Evolutionary conservation across 2,888 invertebrate genomes (phyloP), one percentile per base, ranked within the genome.

Genomic region (Pimpla rufipes): DNA sequence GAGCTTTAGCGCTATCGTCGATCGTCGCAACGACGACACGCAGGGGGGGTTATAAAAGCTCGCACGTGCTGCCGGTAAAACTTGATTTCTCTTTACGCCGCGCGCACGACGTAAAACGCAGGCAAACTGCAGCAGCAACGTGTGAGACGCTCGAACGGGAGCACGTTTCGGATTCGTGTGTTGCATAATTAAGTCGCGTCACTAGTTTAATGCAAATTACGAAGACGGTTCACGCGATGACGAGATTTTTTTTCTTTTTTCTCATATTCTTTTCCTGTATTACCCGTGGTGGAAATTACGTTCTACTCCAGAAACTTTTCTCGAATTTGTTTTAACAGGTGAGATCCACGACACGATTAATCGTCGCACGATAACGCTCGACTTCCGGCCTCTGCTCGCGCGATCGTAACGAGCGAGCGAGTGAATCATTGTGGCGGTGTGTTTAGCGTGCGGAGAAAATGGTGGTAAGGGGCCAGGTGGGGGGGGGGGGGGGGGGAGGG

Each of bases 311-410:
- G 50, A 52, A 68, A 68, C n/a, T n/a, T n/a, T 21, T 59, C 23
- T n/a, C 73, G 23, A 5, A 57, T 42, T n/a, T 57, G 35, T 57
- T 73, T 73, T 42, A 55, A 73, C 73, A 59, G 16, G 57, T 73
- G n/a, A n/a, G 73, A 73, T 68, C 50, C 16, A 16, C 40, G 40
- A 59, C 57, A 23, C 57, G 73, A 73, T 73, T 73, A 73, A 73
- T 73, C 73, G 2, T 21, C n/a, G n/a, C 40, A 8, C n/a, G 59
- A 73, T 57, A 59, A 62, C 71, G 57, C 37, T 42, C 21, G 21
- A 73, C 52, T 57, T 70, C 70, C 52, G 42, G 11, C 42, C 35
- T 50, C 62, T 62, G 37, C 16, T 37, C 16, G 13, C 3, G 5
- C 23, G 55, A 4, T 11, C 23, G 55, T 11, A 57, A 57, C 11